These are phyloP conservation scores for Saccopteryx leptura DNA, from an alignment of 2,113 vertebrate species.

Conservation along the genomic window DNA sequence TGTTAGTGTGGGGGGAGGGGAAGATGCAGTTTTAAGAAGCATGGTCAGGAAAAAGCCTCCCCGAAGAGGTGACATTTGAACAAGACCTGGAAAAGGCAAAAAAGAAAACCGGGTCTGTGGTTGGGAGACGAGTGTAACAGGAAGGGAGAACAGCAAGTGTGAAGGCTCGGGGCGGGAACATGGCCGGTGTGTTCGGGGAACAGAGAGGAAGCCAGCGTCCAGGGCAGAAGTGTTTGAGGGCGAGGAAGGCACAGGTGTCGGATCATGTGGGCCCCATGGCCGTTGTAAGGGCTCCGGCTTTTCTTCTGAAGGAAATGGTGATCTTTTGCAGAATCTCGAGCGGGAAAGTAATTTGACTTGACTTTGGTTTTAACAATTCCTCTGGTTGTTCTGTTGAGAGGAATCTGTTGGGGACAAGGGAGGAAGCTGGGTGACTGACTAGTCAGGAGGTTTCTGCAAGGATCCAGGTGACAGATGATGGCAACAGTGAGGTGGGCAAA, in stretches of 20 bases:
- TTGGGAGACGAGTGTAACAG: not conserved
- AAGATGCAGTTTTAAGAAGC: too few species aligned
- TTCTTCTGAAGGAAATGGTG: not conserved
- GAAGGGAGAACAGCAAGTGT: not conserved
- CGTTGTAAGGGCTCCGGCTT: not conserved
- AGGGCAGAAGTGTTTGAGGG: not conserved
- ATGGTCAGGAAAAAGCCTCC: not conserved
- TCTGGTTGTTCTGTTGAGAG: not conserved
- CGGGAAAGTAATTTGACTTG: not conserved
- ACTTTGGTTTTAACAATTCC: not conserved
- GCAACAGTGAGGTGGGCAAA: not conserved
- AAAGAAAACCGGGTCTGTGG: not conserved
- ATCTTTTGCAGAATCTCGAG: not conserved
- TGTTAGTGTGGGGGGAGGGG: too few species aligned
- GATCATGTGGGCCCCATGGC: not conserved
- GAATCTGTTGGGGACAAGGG: too few species aligned
- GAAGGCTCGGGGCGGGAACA: not conserved
- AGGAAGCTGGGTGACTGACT: not conserved
- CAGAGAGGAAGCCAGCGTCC: not conserved
- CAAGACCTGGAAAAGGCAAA: not conserved
- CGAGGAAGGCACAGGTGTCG: not conserved
- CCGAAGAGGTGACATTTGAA: not conserved
- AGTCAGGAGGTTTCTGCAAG: not conserved
- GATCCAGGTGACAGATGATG: not conserved
- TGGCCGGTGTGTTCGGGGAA: not conserved